Percentiles rank a stretch among this genome's conserved stretches.
These are phyloP conservation scores for Lepus townsendii DNA, from an alignment of 2,797 vertebrate genomes.

Conservation along the genomic window DNA sequence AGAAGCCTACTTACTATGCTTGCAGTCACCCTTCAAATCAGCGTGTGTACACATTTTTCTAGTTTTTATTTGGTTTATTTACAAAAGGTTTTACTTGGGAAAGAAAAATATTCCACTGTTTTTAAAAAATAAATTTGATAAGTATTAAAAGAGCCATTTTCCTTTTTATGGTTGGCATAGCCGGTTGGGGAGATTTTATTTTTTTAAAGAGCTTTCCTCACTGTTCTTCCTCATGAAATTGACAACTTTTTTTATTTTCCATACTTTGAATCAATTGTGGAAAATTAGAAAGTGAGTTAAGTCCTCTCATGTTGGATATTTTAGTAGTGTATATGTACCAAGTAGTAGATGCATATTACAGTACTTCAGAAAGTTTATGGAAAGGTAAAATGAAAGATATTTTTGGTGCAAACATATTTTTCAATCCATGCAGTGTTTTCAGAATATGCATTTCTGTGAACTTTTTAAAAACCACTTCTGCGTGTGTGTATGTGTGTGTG, in stretches of 20 bases:
- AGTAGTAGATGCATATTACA: not conserved
- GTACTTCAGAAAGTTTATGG: too few relatives aligned
- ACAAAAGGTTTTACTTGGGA: not conserved
- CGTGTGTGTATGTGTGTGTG: too few relatives aligned
- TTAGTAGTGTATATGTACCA: not conserved
- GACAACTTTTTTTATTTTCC: not conserved
- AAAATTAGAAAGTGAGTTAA: not conserved
- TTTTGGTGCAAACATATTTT: too few relatives aligned
- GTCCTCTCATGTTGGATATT: slow-evolving; percentile 10
- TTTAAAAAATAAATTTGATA: not conserved
- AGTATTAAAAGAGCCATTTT: not conserved
- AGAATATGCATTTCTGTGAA: too few relatives aligned
- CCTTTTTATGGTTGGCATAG: not conserved
- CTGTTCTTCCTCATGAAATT: not conserved
- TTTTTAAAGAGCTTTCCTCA: not conserved
- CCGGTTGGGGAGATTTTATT: not conserved
- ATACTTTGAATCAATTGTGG: not conserved
- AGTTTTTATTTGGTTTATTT: not conserved
- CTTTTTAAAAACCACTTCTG: too few relatives aligned
- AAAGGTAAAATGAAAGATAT: too few relatives aligned
- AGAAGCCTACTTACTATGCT: not conserved
- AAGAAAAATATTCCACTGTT: slow-evolving; percentile 2
- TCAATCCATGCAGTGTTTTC: too few relatives aligned
- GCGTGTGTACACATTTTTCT: not conserved
- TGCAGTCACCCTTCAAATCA: not conserved